phyloP scores from a whole-genome alignment of 2,113 vertebrate genomes.

The Macrotus californicus region DNA sequence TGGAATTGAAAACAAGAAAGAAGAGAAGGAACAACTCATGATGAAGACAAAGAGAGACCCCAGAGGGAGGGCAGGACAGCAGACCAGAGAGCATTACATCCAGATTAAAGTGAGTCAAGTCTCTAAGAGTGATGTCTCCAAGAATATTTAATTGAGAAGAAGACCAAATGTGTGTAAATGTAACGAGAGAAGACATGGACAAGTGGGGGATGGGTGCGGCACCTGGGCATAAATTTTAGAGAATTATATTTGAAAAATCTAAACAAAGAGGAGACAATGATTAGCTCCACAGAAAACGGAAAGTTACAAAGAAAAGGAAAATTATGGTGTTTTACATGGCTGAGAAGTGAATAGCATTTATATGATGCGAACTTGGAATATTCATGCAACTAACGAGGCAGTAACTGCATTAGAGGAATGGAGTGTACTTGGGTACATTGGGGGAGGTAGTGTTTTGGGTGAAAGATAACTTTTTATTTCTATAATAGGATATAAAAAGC shows the following conservation, averaged over 20 bases:
- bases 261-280: not conserved
- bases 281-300: not conserved
- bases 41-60: not conserved
- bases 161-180: not conserved
- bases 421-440: not conserved
- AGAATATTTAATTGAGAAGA: not conserved
- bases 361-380: not conserved
- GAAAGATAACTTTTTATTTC: not conserved
- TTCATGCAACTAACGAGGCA: not conserved
- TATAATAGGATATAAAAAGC: not conserved
- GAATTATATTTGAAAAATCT: not conserved
- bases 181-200: not conserved
- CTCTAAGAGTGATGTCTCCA: not conserved
- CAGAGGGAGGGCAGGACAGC: not conserved
- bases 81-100: not conserved
- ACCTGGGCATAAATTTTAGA: not conserved
- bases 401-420: not conserved
- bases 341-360: not conserved
- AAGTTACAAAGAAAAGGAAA: not conserved
- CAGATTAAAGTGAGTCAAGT: not conserved
- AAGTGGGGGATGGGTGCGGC: rapidly evolving
- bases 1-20: not conserved
- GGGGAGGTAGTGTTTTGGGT: not conserved
- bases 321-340: not conserved
- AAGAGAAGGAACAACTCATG: not conserved